Evolutionary conservation across 2,113 vertebrate species (phyloP).

Genomic region (Ammospiza caudacuta): DNA sequence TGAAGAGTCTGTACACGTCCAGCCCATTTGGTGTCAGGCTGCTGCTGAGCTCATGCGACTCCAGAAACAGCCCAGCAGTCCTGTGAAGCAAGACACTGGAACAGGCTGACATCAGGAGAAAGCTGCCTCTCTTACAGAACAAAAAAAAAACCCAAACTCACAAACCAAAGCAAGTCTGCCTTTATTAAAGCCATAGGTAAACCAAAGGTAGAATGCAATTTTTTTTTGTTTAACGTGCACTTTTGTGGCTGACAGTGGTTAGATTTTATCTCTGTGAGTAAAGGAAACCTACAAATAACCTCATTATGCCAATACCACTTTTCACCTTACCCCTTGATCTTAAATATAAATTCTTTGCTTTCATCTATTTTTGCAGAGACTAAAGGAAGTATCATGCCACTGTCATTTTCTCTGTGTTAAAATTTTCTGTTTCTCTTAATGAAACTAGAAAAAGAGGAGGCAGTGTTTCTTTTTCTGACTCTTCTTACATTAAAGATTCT

Average conservation of each 20-base stretch:
- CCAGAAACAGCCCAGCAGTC: neutral
- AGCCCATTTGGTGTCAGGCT: neutral
- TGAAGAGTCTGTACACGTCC: neutral
- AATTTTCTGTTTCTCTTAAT: neutral
- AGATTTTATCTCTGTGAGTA: neutral
- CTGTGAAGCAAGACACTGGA: neutral
- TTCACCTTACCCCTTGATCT: constrained; percentile 14
- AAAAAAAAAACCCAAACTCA: neutral
- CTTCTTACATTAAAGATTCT: neutral
- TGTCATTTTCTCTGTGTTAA: neutral
- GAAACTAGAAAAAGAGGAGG: neutral
- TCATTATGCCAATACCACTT: constrained; percentile 27
- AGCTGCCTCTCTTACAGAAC: neutral
- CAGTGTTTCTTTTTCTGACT: neutral
- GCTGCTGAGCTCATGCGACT: neutral
- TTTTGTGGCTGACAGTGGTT: neutral
- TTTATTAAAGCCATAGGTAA: neutral
- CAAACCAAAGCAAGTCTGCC: neutral
- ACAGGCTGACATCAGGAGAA: neutral
- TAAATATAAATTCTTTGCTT: constrained; percentile 11
- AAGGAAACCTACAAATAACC: constrained; percentile 14
- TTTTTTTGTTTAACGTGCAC: neutral
- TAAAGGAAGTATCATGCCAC: neutral
- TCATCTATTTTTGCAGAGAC: constrained; percentile 43
- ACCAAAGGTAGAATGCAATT: neutral